Evolutionary conservation across 2,113 vertebrate species (phyloP), one percentile per base, ranked within the genome.

Genomic region (Manacus vitellinus): DNA sequence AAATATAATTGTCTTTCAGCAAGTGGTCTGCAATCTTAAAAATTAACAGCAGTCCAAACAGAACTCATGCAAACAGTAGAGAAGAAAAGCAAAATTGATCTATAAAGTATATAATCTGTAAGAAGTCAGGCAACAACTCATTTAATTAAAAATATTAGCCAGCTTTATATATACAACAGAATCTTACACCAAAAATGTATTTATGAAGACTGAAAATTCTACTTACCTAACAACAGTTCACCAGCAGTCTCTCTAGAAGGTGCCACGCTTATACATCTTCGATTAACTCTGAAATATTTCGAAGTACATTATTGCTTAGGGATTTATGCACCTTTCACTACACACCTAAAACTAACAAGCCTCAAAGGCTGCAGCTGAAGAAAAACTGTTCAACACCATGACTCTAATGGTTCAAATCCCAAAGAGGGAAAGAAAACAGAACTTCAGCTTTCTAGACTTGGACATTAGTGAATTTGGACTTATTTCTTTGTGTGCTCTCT

Each of bases 241-340:
- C 99, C 99, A 83, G 98, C 96, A 30, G 99, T 99, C 97, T 99
- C 99, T 98, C 99, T 98, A 89, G 99, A 99, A 81, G 99, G 99
- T 68, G 99, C 99, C 35, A 99, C 99, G 5, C 98, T 99, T 95
- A 99, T 94, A 86, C 99, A 99, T 94, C 98, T 98, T 89, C 99
- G 97, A 96, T 99, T 99, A 87, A 99, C 99, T 97, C 99, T 99
- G 95, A 92, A 94, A 97, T 72, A 90, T 79, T 87, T 72, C 44
- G 12, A 89, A 89, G 35, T 12, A 8, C 28, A 65, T 76, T 62
- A 74, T 4, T 70, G 55, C n/a, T 88, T 49, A 62, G 1, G 10
- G 51, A n/a, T 71, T 83, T 51, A 78, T 14, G 11, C 39, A 77
- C 43, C 23, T 87, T 88, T 84, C 3, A 2, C 30, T 30, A 54